Conservation (phyloP, 2,797 vertebrate genomes). For the Myotis vivesi region DNA sequence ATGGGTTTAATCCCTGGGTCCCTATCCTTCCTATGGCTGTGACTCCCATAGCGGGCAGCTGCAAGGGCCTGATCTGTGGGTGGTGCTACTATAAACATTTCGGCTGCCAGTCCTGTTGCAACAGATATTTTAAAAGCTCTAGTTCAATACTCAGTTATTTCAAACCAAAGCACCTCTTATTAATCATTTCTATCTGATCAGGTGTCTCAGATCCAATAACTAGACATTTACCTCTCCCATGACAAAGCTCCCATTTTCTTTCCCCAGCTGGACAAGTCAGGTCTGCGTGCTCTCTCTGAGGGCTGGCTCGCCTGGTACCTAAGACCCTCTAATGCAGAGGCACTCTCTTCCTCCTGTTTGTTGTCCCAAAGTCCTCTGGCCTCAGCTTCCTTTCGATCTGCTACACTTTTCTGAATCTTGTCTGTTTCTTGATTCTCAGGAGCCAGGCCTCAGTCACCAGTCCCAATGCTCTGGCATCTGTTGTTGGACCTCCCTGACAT, state of each 20-base stretch:
- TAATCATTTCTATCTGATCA: background rate
- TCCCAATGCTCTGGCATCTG: background rate
- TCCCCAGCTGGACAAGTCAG: too few relatives aligned
- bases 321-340: background rate
- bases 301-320: background rate
- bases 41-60: background rate
- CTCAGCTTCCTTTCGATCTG: background rate
- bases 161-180: background rate
- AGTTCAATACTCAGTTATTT: background rate
- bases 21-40: background rate
- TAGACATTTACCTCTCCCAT: background rate
- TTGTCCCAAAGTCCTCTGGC: background rate
- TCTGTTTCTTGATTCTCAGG: background rate
- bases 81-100: too few relatives aligned
- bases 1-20: background rate
- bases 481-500: background rate
- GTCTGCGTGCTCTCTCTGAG: background rate
- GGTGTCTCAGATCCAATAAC: background rate
- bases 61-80: background rate
- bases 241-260: background rate
- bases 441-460: background rate
- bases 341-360: background rate
- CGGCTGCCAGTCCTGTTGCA: background rate
- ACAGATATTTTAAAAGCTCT: background rate
- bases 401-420: too few relatives aligned